Percentiles rank a stretch among this genome's conserved stretches.
phyloP scores from a whole-genome alignment of 2,888 invertebrate species.

The Petrolisthes manimaculis region DNA sequence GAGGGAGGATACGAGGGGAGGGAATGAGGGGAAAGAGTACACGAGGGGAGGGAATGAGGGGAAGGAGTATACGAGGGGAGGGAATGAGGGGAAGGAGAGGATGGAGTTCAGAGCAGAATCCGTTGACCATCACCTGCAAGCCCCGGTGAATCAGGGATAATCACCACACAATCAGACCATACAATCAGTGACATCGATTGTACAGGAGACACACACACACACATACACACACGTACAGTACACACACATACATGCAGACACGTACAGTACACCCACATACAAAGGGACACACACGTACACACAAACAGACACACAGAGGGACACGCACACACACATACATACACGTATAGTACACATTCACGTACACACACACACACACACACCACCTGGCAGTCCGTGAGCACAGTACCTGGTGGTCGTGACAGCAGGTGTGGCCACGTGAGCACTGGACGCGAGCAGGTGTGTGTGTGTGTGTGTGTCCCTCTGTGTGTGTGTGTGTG shows the following conservation, averaged over 20 bases:
- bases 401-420: not conserved
- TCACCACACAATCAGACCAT: conserved; percentile 37
- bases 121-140: conserved; percentile 41
- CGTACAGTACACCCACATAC: too few relatives aligned
- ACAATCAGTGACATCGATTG: conserved; percentile 48
- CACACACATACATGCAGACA: too few relatives aligned
- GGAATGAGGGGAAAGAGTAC: not conserved
- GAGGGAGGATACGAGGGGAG: not conserved
- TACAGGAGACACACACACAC: conserved; percentile 5
- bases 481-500: not conserved
- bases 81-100: not conserved
- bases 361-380: too few relatives aligned
- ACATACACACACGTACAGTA: too few relatives aligned
- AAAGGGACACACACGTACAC: too few relatives aligned
- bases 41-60: not conserved
- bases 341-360: too few relatives aligned
- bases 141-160: conserved; percentile 28
- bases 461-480: conserved; percentile 8
- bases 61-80: not conserved
- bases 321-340: too few relatives aligned
- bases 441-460: conserved; percentile 5
- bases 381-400: too few relatives aligned
- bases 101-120: conserved; percentile 9
- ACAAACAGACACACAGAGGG: too few relatives aligned
- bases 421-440: conserved; percentile 7